Evolutionary conservation across 2,888 invertebrate genomes (phyloP).

Genomic region (Gisinianus flammeolus): DNA sequence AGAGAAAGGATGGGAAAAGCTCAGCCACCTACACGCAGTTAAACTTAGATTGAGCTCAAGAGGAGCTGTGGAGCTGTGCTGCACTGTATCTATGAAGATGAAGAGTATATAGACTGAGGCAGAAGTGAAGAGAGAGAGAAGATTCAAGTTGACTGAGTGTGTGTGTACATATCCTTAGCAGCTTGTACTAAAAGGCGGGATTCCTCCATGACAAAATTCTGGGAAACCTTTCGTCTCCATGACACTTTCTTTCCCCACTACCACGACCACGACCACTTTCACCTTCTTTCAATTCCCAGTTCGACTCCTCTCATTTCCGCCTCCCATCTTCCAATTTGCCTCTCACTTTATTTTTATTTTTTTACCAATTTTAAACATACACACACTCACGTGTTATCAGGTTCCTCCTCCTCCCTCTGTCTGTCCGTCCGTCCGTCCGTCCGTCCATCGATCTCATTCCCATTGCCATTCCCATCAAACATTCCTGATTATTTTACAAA

Average conservation of each 20-base stretch:
- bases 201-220: not conserved
- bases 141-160: not conserved
- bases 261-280: not conserved
- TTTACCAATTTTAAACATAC: no score
- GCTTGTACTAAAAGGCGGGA: not conserved
- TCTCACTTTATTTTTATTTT: no score
- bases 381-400: no score
- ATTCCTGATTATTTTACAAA: no score
- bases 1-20: not conserved
- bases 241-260: constrained; percentile 4
- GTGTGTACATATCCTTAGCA: not conserved
- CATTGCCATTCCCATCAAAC: no score
- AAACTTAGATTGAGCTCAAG: constrained; percentile 1
- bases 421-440: no score
- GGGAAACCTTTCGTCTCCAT: not conserved
- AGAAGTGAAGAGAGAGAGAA: not conserved
- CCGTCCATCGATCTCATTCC: no score
- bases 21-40: not conserved
- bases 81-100: no score
- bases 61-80: no score
- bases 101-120: not conserved
- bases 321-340: no score
- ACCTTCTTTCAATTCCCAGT: not conserved
- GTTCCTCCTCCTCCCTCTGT: no score
- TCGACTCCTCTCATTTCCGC: not conserved